Evolutionary conservation across 2,797 vertebrate species (phyloP), one percentile per base, ranked within the genome.

Genomic region (Tamandua tetradactyla): DNA sequence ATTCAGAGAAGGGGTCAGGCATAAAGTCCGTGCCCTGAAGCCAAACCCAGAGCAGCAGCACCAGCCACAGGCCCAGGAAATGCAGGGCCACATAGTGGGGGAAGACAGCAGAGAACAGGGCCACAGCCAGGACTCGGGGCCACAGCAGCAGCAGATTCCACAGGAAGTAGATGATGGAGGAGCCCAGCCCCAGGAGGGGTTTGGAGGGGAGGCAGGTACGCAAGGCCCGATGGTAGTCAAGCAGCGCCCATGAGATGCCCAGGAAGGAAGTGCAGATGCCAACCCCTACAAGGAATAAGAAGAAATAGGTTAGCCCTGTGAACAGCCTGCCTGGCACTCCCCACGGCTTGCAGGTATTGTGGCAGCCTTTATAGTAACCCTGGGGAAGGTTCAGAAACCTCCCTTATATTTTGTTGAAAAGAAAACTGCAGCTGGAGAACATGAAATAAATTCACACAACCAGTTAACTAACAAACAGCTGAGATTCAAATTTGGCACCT

Each of bases 141-240:
- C 98, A 98, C 62, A 99, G 98, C 42, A 99, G 98, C 94, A 99
- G 97, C 91, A 99, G 98, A 97, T 99, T 99, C 99, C 99, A 99
- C 91, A 99, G 97, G 97, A 99, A 99, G 97, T 99, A 99, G 8
- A 98, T 0, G 0, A 98, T 98, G 0, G 99, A 99, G 5, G 99
- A 99, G 9, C 96, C n/a, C 97, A 94, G 96, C 89, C 97, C 98
- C 97, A 99, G 98, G 94, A 98, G 97, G 3, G 98, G 96, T 93
- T 99, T 99, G 84, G 99, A 98, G 0, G 98, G 98, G 15, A 99
- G 98, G 98, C 99, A 99, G 96, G 98, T 97, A 10, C 99, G 99
- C 97, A 99, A 98, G 10, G 99, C 99, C 96, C 98, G 99, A 96
- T 99, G 99, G 95, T 99, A 99, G 80, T 99, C 99, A 87, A 99